A percentile compares a stretch with the other conserved stretches of the same genome.
Conservation (phyloP, 2,888 invertebrate genomes). For the Polydrusus pterygomalis region DNA sequence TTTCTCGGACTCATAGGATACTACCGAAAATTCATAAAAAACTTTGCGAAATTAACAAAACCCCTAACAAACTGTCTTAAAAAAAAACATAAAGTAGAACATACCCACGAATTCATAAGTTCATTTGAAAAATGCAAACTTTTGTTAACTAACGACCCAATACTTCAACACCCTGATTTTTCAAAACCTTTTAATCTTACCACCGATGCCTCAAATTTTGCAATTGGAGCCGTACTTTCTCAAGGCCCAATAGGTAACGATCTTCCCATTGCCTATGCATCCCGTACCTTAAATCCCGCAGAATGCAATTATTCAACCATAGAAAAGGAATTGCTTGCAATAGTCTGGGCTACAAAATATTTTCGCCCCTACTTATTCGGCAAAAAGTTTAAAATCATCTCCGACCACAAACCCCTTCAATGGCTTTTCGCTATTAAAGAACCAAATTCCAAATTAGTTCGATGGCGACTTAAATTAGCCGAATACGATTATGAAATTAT, state of each 20-base stretch:
- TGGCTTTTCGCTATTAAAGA: slow-evolving; percentile 21
- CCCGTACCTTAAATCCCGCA: slow-evolving; percentile 41
- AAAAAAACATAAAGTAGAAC: slow-evolving; percentile 8
- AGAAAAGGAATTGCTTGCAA: slow-evolving; percentile 37
- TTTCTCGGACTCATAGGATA: too few relatives aligned
- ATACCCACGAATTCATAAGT: neutral
- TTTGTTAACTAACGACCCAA: slow-evolving; percentile 7
- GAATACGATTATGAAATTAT: slow-evolving; percentile 33
- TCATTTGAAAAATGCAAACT: slow-evolving; percentile 14
- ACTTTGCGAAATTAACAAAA: slow-evolving; percentile 28
- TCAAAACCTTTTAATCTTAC: slow-evolving; percentile 19
- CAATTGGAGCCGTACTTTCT: slow-evolving; percentile 40
- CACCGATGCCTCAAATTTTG: slow-evolving; percentile 19
- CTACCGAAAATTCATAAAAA: slow-evolving; percentile 25
- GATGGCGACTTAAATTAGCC: slow-evolving; percentile 31
- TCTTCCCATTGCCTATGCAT: slow-evolving; percentile 46
- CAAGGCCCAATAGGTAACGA: slow-evolving; percentile 47
- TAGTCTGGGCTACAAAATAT: too few relatives aligned
- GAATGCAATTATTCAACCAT: too few relatives aligned
- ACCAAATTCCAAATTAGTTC: too few relatives aligned
- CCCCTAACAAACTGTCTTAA: slow-evolving; percentile 24
- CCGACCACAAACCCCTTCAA: slow-evolving; percentile 16
- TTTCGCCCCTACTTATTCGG: too few relatives aligned
- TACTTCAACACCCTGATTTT: slow-evolving; percentile 29
- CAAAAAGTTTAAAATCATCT: too few relatives aligned